Percentiles rank a stretch among this genome's conserved stretches.
These are phyloP conservation scores for Zelleria hepariella DNA, from an alignment of 2,888 invertebrate species.

Conservation along the genomic window DNA sequence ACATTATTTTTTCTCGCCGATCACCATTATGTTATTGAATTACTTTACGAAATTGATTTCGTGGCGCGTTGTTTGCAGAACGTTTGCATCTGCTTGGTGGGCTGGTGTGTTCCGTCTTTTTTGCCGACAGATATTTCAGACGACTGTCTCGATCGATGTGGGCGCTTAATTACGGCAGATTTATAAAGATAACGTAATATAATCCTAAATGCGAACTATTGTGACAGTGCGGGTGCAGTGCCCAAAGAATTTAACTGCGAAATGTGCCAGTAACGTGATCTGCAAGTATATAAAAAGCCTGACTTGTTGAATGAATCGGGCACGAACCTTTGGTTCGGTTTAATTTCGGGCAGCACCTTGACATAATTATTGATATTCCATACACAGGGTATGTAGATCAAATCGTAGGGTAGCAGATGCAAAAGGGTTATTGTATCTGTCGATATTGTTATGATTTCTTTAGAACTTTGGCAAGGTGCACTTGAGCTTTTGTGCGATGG, in stretches of 20 bases:
- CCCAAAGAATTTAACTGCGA: conserved; percentile 32
- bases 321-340: conserved; percentile 42
- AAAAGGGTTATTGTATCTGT: conserved; percentile 47
- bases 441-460: conserved; percentile 47
- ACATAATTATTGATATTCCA: conserved; percentile 20
- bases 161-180: conserved; percentile 65
- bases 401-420: conserved; percentile 48
- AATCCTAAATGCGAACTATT: conserved; percentile 63
- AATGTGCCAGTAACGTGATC: conserved; percentile 43
- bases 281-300: conserved; percentile 35
- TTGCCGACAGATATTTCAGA: conserved; percentile 39
- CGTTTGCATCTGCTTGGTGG: conserved; percentile 55
- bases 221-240: conserved; percentile 47
- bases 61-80: conserved; percentile 52
- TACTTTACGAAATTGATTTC: conserved; percentile 62
- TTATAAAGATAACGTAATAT: conserved; percentile 68
- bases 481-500: conserved; percentile 29
- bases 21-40: conserved; percentile 70
- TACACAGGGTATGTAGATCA: conserved; percentile 14
- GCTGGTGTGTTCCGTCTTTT: conserved; percentile 35
- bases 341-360: conserved; percentile 32
- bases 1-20: conserved; percentile 57
- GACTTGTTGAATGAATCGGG: conserved; percentile 44
- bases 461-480: conserved; percentile 45
- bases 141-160: conserved; percentile 54